Conservation (phyloP, 2,888 invertebrate genomes). For the Torymus tubicola region DNA sequence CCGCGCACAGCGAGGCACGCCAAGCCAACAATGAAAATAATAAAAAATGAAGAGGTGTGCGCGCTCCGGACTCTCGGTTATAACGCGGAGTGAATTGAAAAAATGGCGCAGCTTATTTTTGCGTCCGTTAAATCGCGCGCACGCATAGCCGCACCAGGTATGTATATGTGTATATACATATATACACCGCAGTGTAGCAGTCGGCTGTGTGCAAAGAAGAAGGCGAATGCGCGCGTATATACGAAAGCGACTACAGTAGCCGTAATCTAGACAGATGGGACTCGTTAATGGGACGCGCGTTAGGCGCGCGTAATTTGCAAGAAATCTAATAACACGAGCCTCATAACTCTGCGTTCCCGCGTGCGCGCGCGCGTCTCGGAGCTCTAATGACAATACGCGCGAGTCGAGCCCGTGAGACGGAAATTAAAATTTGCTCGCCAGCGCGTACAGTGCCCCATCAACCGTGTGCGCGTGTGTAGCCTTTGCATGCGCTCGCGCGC, state of each 20-base stretch:
- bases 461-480: conserved; percentile 10
- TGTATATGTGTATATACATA: no score
- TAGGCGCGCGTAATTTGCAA: conserved; percentile 68
- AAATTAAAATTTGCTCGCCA: conserved; percentile 68
- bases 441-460: conserved; percentile 35
- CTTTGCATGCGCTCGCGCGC: conserved; percentile 17
- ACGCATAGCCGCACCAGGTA: conserved; percentile 11
- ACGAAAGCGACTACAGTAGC: conserved; percentile 32
- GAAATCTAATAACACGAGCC: conserved; percentile 70
- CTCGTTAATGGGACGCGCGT: conserved; percentile 71
- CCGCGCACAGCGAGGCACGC: no score
- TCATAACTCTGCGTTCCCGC: conserved; percentile 62
- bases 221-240: conserved; percentile 12
- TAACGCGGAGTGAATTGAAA: conserved; percentile 38
- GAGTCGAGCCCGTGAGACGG: conserved; percentile 62
- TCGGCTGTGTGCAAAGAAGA: conserved; percentile 29
- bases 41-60: no score
- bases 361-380: conserved; percentile 46
- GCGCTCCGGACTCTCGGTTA: no score
- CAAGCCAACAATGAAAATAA: no score
- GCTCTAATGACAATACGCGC: conserved; percentile 67
- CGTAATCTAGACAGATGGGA: conserved; percentile 71
- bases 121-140: conserved; percentile 40
- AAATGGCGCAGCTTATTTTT: conserved; percentile 51
- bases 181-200: no score